Evolutionary conservation across 2,113 vertebrate species (phyloP).

Genomic region (Stictonetta naevosa): DNA sequence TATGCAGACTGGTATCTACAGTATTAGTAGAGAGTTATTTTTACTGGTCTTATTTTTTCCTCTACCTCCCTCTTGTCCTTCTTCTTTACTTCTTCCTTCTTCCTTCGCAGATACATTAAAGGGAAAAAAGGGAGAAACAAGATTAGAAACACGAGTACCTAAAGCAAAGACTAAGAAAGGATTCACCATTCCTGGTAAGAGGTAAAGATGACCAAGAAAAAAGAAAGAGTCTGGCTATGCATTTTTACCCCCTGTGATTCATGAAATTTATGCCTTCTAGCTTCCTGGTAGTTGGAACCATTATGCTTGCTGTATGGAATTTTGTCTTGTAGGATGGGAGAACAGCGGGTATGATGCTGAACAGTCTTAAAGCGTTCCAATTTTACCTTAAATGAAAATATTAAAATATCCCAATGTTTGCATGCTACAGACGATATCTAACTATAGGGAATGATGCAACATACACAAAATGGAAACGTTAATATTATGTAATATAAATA

Average conservation of each 20-base stretch:
- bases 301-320: conserved; percentile 77
- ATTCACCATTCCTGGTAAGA: conserved; percentile 2
- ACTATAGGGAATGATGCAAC: not conserved
- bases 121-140: conserved; percentile 61
- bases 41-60: conserved; percentile 9
- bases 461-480: conserved; percentile 37
- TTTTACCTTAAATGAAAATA: conserved; percentile 23
- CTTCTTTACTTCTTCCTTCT: conserved; percentile 68
- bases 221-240: conserved; percentile 24
- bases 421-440: not conserved
- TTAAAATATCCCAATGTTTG: not conserved
- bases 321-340: conserved; percentile 73
- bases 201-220: not conserved
- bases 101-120: conserved; percentile 59
- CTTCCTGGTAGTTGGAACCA: conserved; percentile 34
- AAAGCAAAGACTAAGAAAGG: conserved; percentile 36
- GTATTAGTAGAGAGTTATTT: conserved; percentile 2
- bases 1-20: not conserved
- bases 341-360: conserved; percentile 47
- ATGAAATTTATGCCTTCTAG: conserved; percentile 25
- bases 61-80: conserved; percentile 58
- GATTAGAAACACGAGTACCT: conserved; percentile 64
- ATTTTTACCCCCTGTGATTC: conserved; percentile 69
- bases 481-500: not conserved
- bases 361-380: conserved; percentile 15